Evolutionary conservation across 2,888 invertebrate species (phyloP).

Genomic region (Hypolimnas misippus): DNA sequence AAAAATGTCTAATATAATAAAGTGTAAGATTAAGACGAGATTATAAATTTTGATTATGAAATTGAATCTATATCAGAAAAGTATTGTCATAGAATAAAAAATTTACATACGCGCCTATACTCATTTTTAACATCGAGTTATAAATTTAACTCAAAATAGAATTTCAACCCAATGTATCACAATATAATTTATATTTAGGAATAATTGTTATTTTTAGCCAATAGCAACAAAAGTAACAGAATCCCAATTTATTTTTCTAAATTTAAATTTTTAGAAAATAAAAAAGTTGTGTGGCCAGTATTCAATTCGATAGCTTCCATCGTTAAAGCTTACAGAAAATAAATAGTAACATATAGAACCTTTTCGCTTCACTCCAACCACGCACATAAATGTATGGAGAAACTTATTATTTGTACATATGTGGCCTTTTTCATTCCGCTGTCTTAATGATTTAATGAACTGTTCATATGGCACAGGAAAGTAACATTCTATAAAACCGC

Average conservation of each 20-base stretch:
- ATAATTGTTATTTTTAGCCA: constrained; percentile 43
- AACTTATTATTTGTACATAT: constrained; percentile 25
- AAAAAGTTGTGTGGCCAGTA: constrained; percentile 34
- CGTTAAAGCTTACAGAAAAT: constrained; percentile 40
- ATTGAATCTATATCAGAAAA: constrained; percentile 17
- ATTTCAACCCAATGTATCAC: constrained; percentile 31
- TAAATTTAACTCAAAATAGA: constrained; percentile 31
- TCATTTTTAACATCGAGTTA: constrained; percentile 29
- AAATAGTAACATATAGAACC: constrained; percentile 40
- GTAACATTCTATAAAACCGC: constrained; percentile 24
- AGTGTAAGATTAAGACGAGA: background rate
- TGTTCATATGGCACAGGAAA: constrained; percentile 43
- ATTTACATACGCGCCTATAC: constrained; percentile 10
- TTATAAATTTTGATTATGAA: background rate
- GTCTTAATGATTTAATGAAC: constrained; percentile 35
- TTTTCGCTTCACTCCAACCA: constrained; percentile 28
- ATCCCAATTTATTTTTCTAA: constrained; percentile 23
- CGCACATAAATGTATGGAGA: constrained; percentile 12
- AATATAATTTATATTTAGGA: constrained; percentile 23
- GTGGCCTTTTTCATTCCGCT: constrained; percentile 27
- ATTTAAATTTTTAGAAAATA: constrained; percentile 10
- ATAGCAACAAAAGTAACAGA: constrained; percentile 43
- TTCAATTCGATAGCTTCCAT: constrained; percentile 31
- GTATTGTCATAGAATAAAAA: constrained; percentile 21
- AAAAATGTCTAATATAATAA: background rate